Evolutionary conservation across 2,797 vertebrate genomes (phyloP), one percentile per base, ranked within the genome.

Genomic region (Xenops minutus): DNA sequence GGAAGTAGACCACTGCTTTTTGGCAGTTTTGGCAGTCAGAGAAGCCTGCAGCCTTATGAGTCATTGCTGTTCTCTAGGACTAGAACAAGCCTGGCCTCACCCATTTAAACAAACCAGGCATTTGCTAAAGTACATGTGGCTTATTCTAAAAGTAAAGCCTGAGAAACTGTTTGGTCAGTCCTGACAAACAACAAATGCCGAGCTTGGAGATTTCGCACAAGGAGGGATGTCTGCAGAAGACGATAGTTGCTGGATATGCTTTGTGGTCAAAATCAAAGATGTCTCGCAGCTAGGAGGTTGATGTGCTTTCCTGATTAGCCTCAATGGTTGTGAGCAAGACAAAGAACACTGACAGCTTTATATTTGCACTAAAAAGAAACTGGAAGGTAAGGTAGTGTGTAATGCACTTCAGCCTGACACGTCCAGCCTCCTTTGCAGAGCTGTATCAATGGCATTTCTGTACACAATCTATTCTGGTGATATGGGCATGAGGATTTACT

Each of bases 381-480:
- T 37, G n/a, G 52, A 91, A 66, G 54, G 67, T 63, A 44, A 78
- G 41, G 51, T 5, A 64, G 34, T 21, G 20, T 20, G 32, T 18
- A 51, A n/a, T 0, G 7, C 30, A 34, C 34, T 30, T 34, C 64
- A 43, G 39, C 0, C 1, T 18, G 51, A 27, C 41, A 20, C 0
- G 19, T 56, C 76, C 51, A 69, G 51, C 48, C 46, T 88, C 54
- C 30, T 78, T 72, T 39, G 39, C 51, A 68, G 68, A 71, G 44
- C 61, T n/a, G 32, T 41, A 8, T 52, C 55, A 86, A 62, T 17
- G 9, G 52, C 24, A 46, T 56, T 91, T 84, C 41, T 17, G 14
- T 44, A 54, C 14, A 24, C 14, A 55, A n/a, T 30, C 62, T 64
- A 2, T 29, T 55, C 19, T 62, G 67, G 62, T 17, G 23, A 69